A percentile compares a stretch with the other conserved stretches of the same genome.
These are phyloP conservation scores for Nomada lathburiana DNA, from an alignment of 2,888 invertebrate genomes.

Conservation along the genomic window DNA sequence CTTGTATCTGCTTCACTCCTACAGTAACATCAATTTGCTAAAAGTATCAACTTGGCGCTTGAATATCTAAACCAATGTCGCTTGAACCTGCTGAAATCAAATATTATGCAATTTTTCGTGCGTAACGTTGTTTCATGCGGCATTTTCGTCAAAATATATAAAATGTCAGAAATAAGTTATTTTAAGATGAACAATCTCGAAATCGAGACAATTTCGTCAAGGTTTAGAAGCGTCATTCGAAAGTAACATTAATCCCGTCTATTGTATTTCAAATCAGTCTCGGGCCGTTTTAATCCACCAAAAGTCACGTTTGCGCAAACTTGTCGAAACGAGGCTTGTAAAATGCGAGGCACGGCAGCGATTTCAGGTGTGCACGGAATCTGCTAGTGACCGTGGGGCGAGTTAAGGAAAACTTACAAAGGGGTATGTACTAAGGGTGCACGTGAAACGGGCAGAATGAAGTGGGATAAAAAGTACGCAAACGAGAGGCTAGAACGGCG, in stretches of 20 bases:
- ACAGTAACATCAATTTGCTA: too few species aligned
- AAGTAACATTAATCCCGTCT: not conserved
- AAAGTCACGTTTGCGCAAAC: constrained; percentile 22
- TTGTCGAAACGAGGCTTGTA: constrained; percentile 23
- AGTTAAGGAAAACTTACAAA: constrained; percentile 29
- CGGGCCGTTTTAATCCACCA: not conserved
- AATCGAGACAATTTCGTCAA: too few species aligned
- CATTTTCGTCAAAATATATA: too few species aligned
- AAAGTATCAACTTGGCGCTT: too few species aligned
- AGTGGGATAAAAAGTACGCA: constrained; percentile 23
- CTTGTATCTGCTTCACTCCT: too few species aligned
- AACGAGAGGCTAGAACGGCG: too few species aligned
- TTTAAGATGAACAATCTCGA: too few species aligned
- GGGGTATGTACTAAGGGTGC: constrained; percentile 3
- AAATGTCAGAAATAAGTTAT: too few species aligned
- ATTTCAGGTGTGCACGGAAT: constrained; percentile 24
- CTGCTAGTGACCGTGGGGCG: not conserved
- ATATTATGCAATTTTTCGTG: too few species aligned
- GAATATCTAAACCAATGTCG: too few species aligned
- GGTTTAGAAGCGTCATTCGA: not conserved
- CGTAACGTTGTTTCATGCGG: too few species aligned
- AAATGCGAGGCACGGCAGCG: constrained; percentile 25
- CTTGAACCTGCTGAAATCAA: too few species aligned
- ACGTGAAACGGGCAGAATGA: constrained; percentile 19
- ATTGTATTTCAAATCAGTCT: not conserved